Conservation (phyloP, 2,888 invertebrate genomes). For the Euphydryas editha region DNA sequence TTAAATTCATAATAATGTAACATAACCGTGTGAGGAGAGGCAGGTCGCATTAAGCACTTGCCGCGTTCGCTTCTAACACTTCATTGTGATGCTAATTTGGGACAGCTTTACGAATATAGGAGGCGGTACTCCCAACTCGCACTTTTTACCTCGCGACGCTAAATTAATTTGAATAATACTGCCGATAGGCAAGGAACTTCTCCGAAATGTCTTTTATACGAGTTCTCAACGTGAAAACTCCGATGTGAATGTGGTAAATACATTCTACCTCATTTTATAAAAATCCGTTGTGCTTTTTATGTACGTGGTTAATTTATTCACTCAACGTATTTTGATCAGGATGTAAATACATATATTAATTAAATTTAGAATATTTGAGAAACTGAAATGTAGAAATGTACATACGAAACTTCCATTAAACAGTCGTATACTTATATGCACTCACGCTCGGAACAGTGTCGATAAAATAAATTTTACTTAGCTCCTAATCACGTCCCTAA, state of each 20-base stretch:
- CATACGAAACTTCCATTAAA: slow-evolving; percentile 63
- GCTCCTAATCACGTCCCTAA: slow-evolving; percentile 69
- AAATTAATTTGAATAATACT: slow-evolving; percentile 83
- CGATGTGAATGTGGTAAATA: slow-evolving; percentile 53
- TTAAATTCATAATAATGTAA: slow-evolving; percentile 76
- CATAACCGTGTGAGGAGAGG: slow-evolving; percentile 73
- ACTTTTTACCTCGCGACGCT: slow-evolving; percentile 79
- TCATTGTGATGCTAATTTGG: slow-evolving; percentile 83
- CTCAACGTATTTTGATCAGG: slow-evolving; percentile 34
- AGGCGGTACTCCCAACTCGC: slow-evolving; percentile 69
- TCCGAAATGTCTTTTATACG: slow-evolving; percentile 78
- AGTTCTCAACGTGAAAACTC: slow-evolving; percentile 69
- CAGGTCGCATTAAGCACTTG: slow-evolving; percentile 75
- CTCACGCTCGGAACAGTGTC: slow-evolving; percentile 51
- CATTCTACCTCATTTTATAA: slow-evolving; percentile 64
- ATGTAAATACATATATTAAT: not conserved
- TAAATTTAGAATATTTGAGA: slow-evolving; percentile 27
- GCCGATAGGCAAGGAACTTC: slow-evolving; percentile 74
- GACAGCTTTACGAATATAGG: slow-evolving; percentile 80
- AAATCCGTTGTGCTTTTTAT: slow-evolving; percentile 65
- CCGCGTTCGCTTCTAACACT: slow-evolving; percentile 74
- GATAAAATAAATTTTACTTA: slow-evolving; percentile 76
- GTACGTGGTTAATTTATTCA: slow-evolving; percentile 57
- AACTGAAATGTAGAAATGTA: slow-evolving; percentile 42
- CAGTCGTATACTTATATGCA: slow-evolving; percentile 52